Conservation (phyloP, 2,797 vertebrate species). For the Pteronotus mesoamericanus region DNA sequence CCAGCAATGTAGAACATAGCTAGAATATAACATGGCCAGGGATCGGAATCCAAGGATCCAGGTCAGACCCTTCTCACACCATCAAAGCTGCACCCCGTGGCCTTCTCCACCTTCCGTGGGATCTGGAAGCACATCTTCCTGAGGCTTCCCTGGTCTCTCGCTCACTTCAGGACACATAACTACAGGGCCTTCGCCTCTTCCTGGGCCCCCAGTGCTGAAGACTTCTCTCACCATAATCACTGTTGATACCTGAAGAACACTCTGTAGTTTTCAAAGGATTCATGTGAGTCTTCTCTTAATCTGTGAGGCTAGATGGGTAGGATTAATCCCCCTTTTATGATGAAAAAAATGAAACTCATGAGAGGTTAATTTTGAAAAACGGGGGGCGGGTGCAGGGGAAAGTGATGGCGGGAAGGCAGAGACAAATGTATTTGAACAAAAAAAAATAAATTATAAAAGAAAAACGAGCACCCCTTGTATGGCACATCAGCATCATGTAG, state of each 20-base stretch:
- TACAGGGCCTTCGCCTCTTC: not conserved
- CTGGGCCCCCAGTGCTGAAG: not conserved
- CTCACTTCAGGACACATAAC: not conserved
- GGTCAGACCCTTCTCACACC: not conserved
- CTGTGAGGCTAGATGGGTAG: not conserved
- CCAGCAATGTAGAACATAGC: not conserved
- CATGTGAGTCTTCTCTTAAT: not conserved
- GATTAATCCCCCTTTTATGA: not conserved
- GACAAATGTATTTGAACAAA: too few relatives aligned
- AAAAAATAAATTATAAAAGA: too few relatives aligned
- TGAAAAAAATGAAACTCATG: not conserved
- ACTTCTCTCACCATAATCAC: not conserved
- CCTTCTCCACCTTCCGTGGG: not conserved
- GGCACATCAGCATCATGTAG: not conserved
- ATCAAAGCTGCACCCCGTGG: not conserved
- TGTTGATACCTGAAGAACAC: not conserved
- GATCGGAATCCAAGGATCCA: not conserved
- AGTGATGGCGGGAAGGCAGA: too few relatives aligned
- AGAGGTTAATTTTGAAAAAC: not conserved
- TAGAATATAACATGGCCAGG: not conserved
- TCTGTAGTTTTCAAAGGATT: conserved; percentile 4
- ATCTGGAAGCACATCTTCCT: not conserved
- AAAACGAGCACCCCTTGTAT: not conserved
- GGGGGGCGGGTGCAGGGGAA: too few relatives aligned
- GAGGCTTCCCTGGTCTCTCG: not conserved